Percentiles rank a stretch among this genome's conserved stretches.
Evolutionary conservation across 2,888 invertebrate species (phyloP).

Genomic region (Iselma pallidipennis): DNA sequence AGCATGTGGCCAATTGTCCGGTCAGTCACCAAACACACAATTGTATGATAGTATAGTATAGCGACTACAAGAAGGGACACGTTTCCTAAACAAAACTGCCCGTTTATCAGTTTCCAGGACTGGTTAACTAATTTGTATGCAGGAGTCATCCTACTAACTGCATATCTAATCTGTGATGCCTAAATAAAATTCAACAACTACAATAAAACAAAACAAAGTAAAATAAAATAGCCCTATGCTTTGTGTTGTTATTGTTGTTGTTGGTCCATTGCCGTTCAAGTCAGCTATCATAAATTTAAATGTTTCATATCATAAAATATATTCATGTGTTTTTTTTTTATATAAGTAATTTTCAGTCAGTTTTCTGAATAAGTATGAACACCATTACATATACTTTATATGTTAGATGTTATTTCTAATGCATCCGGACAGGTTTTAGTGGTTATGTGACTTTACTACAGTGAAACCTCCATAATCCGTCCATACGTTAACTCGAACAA

Average conservation of each 20-base stretch:
- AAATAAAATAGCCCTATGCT: background rate
- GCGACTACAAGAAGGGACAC: background rate
- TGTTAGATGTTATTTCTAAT: too few relatives aligned
- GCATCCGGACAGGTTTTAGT: too few relatives aligned
- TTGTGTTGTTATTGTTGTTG: background rate
- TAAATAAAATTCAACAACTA: background rate
- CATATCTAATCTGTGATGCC: conserved; percentile 4
- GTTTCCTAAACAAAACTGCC: conserved; percentile 2
- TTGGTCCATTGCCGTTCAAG: background rate
- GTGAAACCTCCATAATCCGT: too few relatives aligned
- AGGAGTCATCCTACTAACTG: background rate
- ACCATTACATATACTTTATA: too few relatives aligned
- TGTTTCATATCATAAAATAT: background rate
- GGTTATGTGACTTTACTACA: too few relatives aligned
- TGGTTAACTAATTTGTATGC: background rate
- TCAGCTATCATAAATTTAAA: background rate
- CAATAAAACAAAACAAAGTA: background rate
- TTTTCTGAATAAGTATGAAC: too few relatives aligned
- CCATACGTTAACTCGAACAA: too few relatives aligned
- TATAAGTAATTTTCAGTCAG: background rate
- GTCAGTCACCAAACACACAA: background rate
- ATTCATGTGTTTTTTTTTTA: background rate
- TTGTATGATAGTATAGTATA: background rate
- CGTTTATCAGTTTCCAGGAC: conserved; percentile 4
- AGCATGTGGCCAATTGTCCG: background rate